Evolutionary conservation across 2,797 vertebrate genomes (phyloP).

Genomic region (Yasuhikotakia modesta): DNA sequence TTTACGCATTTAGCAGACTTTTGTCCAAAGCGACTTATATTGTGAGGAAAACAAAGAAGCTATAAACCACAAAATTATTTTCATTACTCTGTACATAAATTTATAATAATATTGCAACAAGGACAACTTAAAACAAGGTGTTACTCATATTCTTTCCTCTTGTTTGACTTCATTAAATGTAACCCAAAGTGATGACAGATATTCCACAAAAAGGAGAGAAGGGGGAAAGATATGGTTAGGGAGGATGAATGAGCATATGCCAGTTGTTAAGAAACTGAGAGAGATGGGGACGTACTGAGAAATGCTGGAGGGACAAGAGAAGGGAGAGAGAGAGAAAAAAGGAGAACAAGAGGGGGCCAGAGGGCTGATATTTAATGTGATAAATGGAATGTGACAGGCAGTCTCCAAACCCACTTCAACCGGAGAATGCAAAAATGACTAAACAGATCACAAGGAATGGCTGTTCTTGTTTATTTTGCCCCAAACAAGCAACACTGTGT

Average conservation of each 20-base stretch:
- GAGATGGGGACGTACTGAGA: slow-evolving; percentile 70
- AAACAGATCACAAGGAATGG: slow-evolving; percentile 25
- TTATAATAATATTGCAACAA: too few relatives aligned
- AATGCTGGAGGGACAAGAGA: slow-evolving; percentile 65
- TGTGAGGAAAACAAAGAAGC: too few relatives aligned
- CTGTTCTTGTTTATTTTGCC: slow-evolving; percentile 26
- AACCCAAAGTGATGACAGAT: slow-evolving; percentile 36
- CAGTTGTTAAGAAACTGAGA: slow-evolving; percentile 34
- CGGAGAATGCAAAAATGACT: slow-evolving; percentile 58
- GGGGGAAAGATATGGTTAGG: slow-evolving; percentile 47
- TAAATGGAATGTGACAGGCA: slow-evolving; percentile 82
- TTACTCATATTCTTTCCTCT: slow-evolving; percentile 14
- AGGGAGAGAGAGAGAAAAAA: slow-evolving; percentile 30
- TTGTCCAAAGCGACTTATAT: too few relatives aligned
- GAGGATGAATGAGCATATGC: slow-evolving; percentile 72
- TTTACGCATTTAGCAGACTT: too few relatives aligned
- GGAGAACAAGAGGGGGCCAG: slow-evolving; percentile 69
- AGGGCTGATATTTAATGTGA: slow-evolving; percentile 84
- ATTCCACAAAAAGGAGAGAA: slow-evolving; percentile 36
- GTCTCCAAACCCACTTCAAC: slow-evolving; percentile 77
- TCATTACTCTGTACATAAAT: too few relatives aligned
- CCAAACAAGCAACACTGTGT: slow-evolving; percentile 9
- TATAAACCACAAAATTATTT: too few relatives aligned
- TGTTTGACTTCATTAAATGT: slow-evolving; percentile 47
- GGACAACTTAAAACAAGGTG: slow-evolving; percentile 51